These are phyloP conservation scores for Pangasius mekongensis DNA, from an alignment of 2,797 vertebrate genomes.

Conservation along the genomic window DNA sequence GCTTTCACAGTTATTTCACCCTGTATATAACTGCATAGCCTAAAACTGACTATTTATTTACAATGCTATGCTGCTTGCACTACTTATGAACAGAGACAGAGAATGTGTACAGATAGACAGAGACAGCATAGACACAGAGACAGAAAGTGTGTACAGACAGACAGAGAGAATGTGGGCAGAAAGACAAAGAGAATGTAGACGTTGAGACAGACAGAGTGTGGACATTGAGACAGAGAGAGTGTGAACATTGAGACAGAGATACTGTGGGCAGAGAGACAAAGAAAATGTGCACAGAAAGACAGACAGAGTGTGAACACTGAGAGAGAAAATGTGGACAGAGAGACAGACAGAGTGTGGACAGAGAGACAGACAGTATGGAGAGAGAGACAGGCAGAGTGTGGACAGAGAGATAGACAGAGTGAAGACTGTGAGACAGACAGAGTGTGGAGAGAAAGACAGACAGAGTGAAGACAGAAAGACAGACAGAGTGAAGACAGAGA, in stretches of 20 bases:
- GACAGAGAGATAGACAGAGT: too few relatives aligned
- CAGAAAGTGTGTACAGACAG: not conserved
- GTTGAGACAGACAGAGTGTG: not conserved
- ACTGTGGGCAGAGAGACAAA: slow-evolving; percentile 1
- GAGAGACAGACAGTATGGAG: too few relatives aligned
- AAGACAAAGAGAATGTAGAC: not conserved
- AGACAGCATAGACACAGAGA: not conserved
- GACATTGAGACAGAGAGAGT: not conserved
- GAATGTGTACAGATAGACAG: not conserved
- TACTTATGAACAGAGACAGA: not conserved
- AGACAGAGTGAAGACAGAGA: too few relatives aligned
- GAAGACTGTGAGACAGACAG: too few relatives aligned
- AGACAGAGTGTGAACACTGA: not conserved
- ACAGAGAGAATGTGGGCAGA: not conserved
- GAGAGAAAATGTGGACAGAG: too few relatives aligned
- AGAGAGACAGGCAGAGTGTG: too few relatives aligned
- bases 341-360: too few relatives aligned
- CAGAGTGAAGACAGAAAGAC: too few relatives aligned
- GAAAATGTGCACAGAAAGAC: not conserved
- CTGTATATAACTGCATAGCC: not conserved
- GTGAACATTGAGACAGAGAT: not conserved
- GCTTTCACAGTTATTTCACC: too few relatives aligned
- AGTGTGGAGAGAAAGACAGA: too few relatives aligned
- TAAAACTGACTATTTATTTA: not conserved
- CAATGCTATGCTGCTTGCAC: not conserved